Conservation (phyloP, 2,113 vertebrate species). For the Phaetusa simplex region DNA sequence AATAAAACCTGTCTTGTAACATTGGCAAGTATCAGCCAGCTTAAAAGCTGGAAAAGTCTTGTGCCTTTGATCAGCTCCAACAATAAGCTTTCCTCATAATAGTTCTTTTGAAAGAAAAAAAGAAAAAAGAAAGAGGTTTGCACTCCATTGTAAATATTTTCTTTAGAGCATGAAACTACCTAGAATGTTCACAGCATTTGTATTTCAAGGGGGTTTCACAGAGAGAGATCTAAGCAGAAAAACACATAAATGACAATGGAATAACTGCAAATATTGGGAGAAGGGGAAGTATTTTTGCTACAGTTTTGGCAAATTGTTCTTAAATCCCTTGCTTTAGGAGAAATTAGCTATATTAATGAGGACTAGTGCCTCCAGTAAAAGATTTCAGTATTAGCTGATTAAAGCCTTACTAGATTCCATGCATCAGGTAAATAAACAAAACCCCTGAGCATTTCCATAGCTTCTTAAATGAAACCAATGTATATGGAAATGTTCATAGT, state of each 20-base stretch:
- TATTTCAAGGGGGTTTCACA: neutral
- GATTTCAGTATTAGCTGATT: neutral
- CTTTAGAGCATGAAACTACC: neutral
- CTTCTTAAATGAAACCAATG: neutral
- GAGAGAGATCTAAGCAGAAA: neutral
- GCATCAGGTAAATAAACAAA: neutral
- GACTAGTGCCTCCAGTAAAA: neutral
- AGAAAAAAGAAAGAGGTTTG: neutral
- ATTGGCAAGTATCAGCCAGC: neutral
- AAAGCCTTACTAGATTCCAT: neutral
- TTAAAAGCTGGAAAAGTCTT: neutral
- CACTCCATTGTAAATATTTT: neutral
- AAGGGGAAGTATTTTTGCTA: neutral
- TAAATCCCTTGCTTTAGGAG: neutral
- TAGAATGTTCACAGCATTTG: conserved; percentile 1
- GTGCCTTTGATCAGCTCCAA: neutral
- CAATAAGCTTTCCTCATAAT: neutral
- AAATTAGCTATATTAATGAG: neutral
- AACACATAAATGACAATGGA: neutral
- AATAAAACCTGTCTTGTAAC: neutral
- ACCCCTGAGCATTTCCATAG: neutral
- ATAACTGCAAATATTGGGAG: neutral
- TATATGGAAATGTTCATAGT: neutral
- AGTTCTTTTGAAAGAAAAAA: neutral
- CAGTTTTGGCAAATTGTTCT: neutral